A percentile compares a stretch with the other conserved stretches of the same genome.
Conservation (phyloP, 1,140 invertebrate genomes). For the Eriocheir sinensis region DNA sequence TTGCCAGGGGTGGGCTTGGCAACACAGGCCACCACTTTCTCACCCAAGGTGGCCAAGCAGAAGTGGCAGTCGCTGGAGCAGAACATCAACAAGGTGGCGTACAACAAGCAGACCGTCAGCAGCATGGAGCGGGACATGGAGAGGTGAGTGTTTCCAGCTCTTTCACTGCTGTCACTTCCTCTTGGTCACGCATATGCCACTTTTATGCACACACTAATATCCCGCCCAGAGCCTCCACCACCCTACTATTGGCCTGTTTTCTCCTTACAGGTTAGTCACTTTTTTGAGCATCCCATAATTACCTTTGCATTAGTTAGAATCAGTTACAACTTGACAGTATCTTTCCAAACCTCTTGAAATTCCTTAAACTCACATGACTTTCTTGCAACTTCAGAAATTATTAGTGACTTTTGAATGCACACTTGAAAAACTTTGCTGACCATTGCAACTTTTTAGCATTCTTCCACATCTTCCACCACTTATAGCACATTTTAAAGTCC, state of each 20-base stretch:
- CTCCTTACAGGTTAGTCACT: neutral
- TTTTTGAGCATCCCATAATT: neutral
- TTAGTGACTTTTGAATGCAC: no score
- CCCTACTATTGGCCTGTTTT: no score
- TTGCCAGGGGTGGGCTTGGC: slow-evolving; percentile 19
- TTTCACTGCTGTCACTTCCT: neutral
- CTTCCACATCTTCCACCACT: neutral
- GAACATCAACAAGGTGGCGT: slow-evolving; percentile 88
- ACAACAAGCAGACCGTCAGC: slow-evolving; percentile 89
- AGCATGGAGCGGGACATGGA: slow-evolving; percentile 95
- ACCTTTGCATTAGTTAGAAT: no score
- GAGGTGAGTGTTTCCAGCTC: slow-evolving; percentile 82
- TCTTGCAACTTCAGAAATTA: no score
- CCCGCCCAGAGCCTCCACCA: no score
- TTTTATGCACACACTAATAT: no score
- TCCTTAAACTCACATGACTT: no score
- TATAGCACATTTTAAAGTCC: neutral
- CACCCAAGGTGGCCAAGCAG: slow-evolving; percentile 80
- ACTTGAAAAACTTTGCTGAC: no score
- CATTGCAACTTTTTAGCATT: no score
- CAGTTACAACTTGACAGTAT: no score
- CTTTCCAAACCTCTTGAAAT: no score
- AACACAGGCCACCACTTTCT: slow-evolving; percentile 61
- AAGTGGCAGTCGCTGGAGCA: slow-evolving; percentile 85
- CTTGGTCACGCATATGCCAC: no score